Evolutionary conservation across 2,888 invertebrate genomes (phyloP), one percentile per base, ranked within the genome.

Genomic region (Cybosia mesomella): DNA sequence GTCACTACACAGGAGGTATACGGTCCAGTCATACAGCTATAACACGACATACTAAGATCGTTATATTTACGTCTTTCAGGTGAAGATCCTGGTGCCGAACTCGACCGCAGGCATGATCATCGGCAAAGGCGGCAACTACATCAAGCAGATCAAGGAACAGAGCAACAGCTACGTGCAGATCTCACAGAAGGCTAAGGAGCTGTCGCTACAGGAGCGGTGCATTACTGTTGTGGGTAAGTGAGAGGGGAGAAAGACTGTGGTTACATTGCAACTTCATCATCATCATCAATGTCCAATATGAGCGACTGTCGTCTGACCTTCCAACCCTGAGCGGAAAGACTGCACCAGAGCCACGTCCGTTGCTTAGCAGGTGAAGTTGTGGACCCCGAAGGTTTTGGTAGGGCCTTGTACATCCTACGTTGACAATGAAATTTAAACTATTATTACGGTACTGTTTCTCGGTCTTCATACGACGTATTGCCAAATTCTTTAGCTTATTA

Each of bases 71-170:
- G 64, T 75, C 65, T 88, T 88, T 54, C 91, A 95, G 95, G 98
- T 99, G 79, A 99, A 99, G 95, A 98, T 99, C 86, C 95, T 99
- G 84, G 98, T 99, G 92, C 99, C 99, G 77, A 99, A 99, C 93
- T 98, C 98, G 65, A 99, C 99, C 58, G 99, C 99, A 71, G 99
- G 99, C 85, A 99, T 99, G 99, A 98, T 99, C 83, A 99, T 99
- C 89, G 99, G 99, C 85, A 99, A 99, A 93, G 98, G 98, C 69
- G 99, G 99, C 83, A 98, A 98, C 94, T 98, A 98, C 91, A 99
- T 99, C 87, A 99, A 99, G 92, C 98, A 98, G 95, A 98, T 98
- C 85, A 98, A 98, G 92, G 98, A 98, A 91, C 97, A 97, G 88
- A 98, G 98, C 88, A 98, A 98, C 86, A 98, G 98, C 82, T 98